Base-by-base conservation (phyloP, 2,113 vertebrate species). In the Nesospiza acunhae region DNA sequence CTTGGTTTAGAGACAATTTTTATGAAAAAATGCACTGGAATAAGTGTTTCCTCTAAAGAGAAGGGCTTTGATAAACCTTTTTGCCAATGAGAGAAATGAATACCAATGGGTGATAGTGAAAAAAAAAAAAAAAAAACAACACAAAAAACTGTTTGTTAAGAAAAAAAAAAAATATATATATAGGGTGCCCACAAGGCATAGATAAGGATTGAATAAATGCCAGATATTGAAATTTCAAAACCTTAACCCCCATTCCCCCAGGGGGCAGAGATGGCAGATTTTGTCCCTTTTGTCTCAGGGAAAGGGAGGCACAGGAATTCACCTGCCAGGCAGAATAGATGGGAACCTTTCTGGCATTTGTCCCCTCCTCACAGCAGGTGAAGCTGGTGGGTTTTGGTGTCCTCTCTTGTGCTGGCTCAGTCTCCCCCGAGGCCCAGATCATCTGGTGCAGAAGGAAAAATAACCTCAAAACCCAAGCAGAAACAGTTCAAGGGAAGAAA, bases 341-440 rank as follows among this genome's bases (percentile, higher is more conserved):
- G 49, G 49, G n/a, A 46, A 64, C 22, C 3, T 33, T 46, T 12
- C 33, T 55, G 58, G 11, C 4, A 5, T 46, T 9, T 0, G 9
- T 33, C 9, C 26, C 18, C 39, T 37, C 17, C 81, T 55, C 49
- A 27, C 39, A 63, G 47, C 68, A 64, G 28, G 39, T 1, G 2
- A 46, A 63, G 39, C 27, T 72, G 33, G 3, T 33, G 58, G 11
- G 17, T 27, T 84, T 21, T 63, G 33, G 14, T 52, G 31, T 44
- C 47, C 33, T 84, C 13, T 53, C 16, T 26, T 52, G 13, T 46
- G 13, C 27, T 73, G 68, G 19, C 22, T 67, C 22, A 6, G 3
- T 26, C 33, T 37, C 41, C 42, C 31, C 15, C 0, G 0, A 16
- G 37, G 31, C 12, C 13, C 1, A 0, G 22, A 47, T 44, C 1